A percentile compares a stretch with the other conserved stretches of the same genome.
Evolutionary conservation across 2,797 vertebrate species (phyloP).

Genomic region (Oryzias dopingdopingensis): DNA sequence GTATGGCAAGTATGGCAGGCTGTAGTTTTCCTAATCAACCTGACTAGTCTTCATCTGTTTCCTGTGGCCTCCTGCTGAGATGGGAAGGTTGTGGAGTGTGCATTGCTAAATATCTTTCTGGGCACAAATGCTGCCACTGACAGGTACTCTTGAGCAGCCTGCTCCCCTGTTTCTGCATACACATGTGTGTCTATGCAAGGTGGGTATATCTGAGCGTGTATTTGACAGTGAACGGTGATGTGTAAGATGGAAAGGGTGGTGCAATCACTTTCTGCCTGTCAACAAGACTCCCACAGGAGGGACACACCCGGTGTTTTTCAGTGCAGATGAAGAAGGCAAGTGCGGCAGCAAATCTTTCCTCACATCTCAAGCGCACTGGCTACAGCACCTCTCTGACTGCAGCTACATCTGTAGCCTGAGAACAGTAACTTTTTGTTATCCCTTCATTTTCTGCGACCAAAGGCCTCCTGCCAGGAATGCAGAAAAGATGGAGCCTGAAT

Average conservation of each 20-base stretch:
- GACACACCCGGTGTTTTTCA: conserved; percentile 70
- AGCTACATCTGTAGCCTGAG: conserved; percentile 30
- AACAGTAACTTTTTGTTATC: conserved; percentile 42
- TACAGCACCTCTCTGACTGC: conserved; percentile 4
- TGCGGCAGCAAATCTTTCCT: conserved; percentile 49
- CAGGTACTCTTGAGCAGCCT: conserved; percentile 51
- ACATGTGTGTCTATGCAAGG: conserved; percentile 11
- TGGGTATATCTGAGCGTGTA: conserved; percentile 16
- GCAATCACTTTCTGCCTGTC: conserved; percentile 60
- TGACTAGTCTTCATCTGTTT: conserved; percentile 74
- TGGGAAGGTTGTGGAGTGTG: conserved; percentile 55
- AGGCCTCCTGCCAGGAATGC: conserved; percentile 49
- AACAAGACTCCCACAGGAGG: conserved; percentile 72
- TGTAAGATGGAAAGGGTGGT: conserved; percentile 70
- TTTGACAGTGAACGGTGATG: conserved; percentile 53
- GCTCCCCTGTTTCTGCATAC: conserved; percentile 39
- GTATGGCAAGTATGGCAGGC: conserved; percentile 49
- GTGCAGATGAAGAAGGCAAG: conserved; percentile 54
- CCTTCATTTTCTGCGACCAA: conserved; percentile 48
- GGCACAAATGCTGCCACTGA: conserved; percentile 61
- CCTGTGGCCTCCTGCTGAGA: conserved; percentile 70
- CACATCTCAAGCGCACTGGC: conserved; percentile 45
- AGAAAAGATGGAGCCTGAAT: conserved; percentile 28
- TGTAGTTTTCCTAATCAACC: conserved; percentile 61
- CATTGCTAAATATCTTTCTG: conserved; percentile 74